phyloP scores from a whole-genome alignment of 2,113 vertebrate species.

The Anoura caudifer region DNA sequence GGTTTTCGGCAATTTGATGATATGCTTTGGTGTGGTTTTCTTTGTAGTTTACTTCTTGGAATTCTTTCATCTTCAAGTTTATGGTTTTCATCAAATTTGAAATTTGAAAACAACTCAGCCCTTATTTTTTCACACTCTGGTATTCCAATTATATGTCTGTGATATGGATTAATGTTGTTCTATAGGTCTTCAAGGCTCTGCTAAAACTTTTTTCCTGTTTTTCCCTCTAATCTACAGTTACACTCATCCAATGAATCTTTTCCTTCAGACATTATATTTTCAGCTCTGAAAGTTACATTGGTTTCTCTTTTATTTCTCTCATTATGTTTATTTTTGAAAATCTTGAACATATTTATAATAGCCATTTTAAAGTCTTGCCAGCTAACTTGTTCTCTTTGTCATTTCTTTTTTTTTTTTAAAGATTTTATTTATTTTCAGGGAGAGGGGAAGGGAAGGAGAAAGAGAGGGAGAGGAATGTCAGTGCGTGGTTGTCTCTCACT shows the following conservation, averaged over 20 bases:
- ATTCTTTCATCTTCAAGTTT: not conserved
- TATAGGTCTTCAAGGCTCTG: not conserved
- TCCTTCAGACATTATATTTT: not conserved
- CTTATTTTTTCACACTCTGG: not conserved
- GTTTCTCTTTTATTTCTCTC: not conserved
- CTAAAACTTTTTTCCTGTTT: not conserved
- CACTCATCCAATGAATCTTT: not conserved
- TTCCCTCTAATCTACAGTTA: not conserved
- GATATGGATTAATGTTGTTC: not conserved
- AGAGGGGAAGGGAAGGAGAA: too few relatives aligned
- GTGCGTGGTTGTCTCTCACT: too few relatives aligned
- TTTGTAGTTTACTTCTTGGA: not conserved
- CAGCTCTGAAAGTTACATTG: not conserved
- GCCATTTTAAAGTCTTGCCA: not conserved
- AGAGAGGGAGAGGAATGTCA: too few relatives aligned
- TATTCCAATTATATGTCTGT: not conserved
- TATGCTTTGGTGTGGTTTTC: not conserved
- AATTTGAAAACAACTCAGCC: not conserved
- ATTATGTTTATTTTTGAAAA: not conserved
- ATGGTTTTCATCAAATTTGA: not conserved
- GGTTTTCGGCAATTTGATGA: not conserved
- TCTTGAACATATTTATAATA: not conserved
- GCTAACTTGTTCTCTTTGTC: not conserved
- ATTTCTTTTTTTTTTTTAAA: not conserved
- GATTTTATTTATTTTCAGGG: too few relatives aligned